A percentile compares a stretch with the other conserved stretches of the same genome.
Conservation (phyloP, 1,140 invertebrate species). For the Achroia grisella region DNA sequence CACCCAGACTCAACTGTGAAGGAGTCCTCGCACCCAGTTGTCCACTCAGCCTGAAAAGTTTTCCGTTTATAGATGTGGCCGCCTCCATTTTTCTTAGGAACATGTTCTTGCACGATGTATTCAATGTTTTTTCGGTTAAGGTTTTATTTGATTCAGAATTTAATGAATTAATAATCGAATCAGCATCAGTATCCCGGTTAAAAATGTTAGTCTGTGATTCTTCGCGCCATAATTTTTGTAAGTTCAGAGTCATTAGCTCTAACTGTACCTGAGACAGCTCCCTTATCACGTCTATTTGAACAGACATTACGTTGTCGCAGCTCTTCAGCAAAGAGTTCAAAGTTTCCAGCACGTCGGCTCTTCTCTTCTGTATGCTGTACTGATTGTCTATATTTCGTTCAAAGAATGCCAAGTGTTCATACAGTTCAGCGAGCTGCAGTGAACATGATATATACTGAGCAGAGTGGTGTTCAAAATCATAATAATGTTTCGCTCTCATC, state of each 20-base stretch:
- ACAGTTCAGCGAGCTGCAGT: constrained; percentile 80
- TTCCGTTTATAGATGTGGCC: constrained; percentile 49
- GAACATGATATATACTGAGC: constrained; percentile 80
- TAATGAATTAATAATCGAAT: constrained; percentile 54
- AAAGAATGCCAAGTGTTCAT: constrained; percentile 80
- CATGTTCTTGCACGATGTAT: constrained; percentile 49
- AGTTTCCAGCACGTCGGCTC: constrained; percentile 79
- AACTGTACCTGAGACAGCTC: constrained; percentile 73
- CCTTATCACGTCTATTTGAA: constrained; percentile 59
- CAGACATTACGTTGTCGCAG: constrained; percentile 54
- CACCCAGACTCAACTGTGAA: constrained; percentile 37
- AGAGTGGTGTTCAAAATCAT: constrained; percentile 79
- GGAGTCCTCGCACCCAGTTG: constrained; percentile 36
- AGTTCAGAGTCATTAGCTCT: constrained; percentile 75
- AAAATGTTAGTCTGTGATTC: constrained; percentile 57
- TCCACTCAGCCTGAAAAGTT: constrained; percentile 47
- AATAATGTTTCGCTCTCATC: constrained; percentile 78
- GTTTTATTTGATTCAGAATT: constrained; percentile 57
- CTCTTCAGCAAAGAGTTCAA: constrained; percentile 64
- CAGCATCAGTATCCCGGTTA: constrained; percentile 43
- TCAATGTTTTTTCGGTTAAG: constrained; percentile 49
- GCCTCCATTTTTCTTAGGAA: constrained; percentile 63
- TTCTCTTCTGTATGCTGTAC: constrained; percentile 81
- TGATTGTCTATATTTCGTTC: constrained; percentile 79
- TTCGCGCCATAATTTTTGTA: constrained; percentile 66